These are phyloP conservation scores for Sialis fuliginosa DNA, from an alignment of 2,888 invertebrate genomes.

Conservation along the genomic window DNA sequence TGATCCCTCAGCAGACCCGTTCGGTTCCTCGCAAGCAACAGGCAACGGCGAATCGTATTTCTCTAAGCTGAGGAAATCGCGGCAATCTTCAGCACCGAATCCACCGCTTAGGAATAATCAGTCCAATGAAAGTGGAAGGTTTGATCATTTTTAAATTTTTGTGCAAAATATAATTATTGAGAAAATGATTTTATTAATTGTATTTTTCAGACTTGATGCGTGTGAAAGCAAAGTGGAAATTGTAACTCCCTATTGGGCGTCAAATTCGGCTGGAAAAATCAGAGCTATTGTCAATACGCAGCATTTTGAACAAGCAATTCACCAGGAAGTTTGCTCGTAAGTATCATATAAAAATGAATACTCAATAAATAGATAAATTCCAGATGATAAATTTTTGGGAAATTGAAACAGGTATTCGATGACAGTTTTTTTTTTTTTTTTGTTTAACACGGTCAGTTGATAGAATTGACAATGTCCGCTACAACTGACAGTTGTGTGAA, in stretches of 20 bases:
- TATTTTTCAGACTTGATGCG: constrained; percentile 51
- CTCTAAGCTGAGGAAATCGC: constrained; percentile 31
- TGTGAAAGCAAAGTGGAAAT: constrained; percentile 87
- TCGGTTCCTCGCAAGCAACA: constrained; percentile 13
- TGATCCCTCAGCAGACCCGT: constrained; percentile 25
- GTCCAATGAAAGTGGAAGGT: constrained; percentile 35
- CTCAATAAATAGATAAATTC: not conserved
- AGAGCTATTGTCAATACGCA: constrained; percentile 86
- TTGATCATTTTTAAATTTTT: constrained; percentile 7
- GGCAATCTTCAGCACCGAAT: constrained; percentile 26
- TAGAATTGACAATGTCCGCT: too few relatives aligned
- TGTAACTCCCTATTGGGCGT: constrained; percentile 87
- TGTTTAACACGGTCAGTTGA: too few relatives aligned
- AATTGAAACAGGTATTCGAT: too few relatives aligned
- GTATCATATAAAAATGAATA: constrained; percentile 18
- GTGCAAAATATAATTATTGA: not conserved
- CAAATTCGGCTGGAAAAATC: constrained; percentile 80
- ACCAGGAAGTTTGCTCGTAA: constrained; percentile 88
- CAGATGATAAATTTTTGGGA: too few relatives aligned
- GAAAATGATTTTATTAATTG: constrained; percentile 5
- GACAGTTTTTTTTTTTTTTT: too few relatives aligned
- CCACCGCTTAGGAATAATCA: constrained; percentile 26
- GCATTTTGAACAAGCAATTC: constrained; percentile 88
- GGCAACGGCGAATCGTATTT: constrained; percentile 33
- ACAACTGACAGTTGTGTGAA: too few relatives aligned